Conservation (phyloP, 30 jellyfish, hydroid and myxozoan species). For the Mastigias papua region DNA sequence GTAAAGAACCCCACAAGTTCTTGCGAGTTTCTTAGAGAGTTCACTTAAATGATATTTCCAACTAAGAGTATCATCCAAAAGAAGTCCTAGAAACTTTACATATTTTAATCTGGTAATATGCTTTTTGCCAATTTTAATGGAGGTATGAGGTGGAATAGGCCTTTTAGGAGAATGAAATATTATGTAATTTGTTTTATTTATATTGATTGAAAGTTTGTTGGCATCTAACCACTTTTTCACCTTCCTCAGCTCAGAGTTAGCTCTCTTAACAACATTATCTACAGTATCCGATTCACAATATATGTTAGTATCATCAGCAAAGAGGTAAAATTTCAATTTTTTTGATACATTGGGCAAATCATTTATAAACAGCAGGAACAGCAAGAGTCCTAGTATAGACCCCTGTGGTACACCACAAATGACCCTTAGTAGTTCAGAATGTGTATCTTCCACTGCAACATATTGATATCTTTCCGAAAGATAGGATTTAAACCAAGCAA, state of each 20-base stretch:
- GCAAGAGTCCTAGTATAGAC: slow-evolving; percentile 52
- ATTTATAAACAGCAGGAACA: background rate
- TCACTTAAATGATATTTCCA: slow-evolving; percentile 18
- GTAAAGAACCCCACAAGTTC: slow-evolving; percentile 1
- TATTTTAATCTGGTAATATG: background rate
- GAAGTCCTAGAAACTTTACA: background rate
- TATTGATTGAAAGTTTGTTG: background rate
- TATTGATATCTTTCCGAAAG: slow-evolving; percentile 67
- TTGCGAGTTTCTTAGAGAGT: slow-evolving; percentile 2
- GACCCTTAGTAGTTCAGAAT: slow-evolving; percentile 38
- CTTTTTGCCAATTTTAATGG: no score
- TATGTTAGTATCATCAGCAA: no score
- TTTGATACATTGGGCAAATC: background rate
- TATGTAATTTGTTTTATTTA: background rate
- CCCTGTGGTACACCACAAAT: slow-evolving; percentile 77
- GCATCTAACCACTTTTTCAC: background rate
- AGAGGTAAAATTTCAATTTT: no score
- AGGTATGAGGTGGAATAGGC: background rate
- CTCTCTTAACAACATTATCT: background rate
- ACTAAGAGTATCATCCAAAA: slow-evolving; percentile 7
- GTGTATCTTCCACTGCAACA: slow-evolving; percentile 43
- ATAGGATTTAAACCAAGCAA: slow-evolving; percentile 67
- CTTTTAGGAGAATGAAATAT: background rate
- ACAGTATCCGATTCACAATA: background rate
- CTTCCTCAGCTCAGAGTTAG: background rate